Evolutionary conservation across 2,113 vertebrate species (phyloP).

Genomic region (Apistogramma diplotaenia): DNA sequence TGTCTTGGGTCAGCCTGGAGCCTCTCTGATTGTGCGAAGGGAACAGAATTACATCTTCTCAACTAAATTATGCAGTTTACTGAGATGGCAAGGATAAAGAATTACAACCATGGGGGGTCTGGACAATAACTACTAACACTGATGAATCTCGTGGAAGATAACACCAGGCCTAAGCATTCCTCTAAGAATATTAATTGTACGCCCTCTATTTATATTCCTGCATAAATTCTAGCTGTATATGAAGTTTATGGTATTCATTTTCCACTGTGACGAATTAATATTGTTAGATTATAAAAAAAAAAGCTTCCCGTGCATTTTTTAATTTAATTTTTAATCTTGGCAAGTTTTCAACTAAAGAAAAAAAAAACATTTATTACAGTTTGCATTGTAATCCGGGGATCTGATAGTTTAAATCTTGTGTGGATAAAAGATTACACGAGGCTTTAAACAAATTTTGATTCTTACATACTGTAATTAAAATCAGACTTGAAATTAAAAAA

Average conservation of each 20-base stretch:
- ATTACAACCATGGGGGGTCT: slow-evolving; percentile 71
- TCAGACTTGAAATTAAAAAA: slow-evolving; percentile 5
- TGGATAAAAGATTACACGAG: not conserved
- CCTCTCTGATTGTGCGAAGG: slow-evolving; percentile 40
- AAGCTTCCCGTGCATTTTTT: slow-evolving; percentile 3
- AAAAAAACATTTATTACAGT: slow-evolving; percentile 6
- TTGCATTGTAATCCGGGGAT: not conserved
- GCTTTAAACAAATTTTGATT: not conserved
- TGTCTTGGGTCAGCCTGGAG: slow-evolving; percentile 5
- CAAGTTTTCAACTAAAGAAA: slow-evolving; percentile 3
- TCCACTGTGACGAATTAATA: slow-evolving; percentile 45
- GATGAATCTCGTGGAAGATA: slow-evolving; percentile 68
- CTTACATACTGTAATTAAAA: not conserved
- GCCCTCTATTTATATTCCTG: slow-evolving; percentile 47
- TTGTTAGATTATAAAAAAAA: slow-evolving; percentile 29
- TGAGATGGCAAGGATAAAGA: slow-evolving; percentile 72
- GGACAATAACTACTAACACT: slow-evolving; percentile 68
- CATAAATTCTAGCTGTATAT: slow-evolving; percentile 51
- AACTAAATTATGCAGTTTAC: slow-evolving; percentile 77
- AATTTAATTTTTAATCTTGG: slow-evolving; percentile 17
- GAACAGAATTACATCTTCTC: slow-evolving; percentile 66
- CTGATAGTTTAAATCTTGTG: not conserved
- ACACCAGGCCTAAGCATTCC: slow-evolving; percentile 56
- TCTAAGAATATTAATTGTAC: slow-evolving; percentile 56
- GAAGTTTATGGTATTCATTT: slow-evolving; percentile 51